Percentiles rank a stretch among this genome's conserved stretches.
Evolutionary conservation across 2,888 invertebrate genomes (phyloP).

Genomic region (Eudemis profundana): DNA sequence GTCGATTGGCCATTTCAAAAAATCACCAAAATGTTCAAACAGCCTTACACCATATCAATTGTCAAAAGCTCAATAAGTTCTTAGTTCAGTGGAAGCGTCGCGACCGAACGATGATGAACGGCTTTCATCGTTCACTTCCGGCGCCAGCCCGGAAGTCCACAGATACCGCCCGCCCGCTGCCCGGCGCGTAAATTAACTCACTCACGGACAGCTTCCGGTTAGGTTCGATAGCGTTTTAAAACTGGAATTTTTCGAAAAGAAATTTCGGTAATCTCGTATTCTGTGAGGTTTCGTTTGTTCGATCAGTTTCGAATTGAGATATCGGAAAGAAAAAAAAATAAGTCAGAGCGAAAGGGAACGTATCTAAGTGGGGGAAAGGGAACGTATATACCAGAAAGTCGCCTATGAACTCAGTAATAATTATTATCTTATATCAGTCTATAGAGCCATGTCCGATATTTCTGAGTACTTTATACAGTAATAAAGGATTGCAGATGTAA

Average conservation of each 20-base stretch:
- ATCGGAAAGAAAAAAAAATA: too few species aligned
- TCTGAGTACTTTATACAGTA: too few species aligned
- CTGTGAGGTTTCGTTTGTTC: background rate
- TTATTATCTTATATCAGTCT: too few species aligned
- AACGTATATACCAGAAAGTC: too few species aligned
- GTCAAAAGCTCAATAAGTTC: constrained; percentile 42
- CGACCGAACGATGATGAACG: constrained; percentile 77
- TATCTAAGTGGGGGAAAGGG: too few species aligned
- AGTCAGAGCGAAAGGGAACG: too few species aligned
- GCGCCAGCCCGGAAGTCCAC: constrained; percentile 67
- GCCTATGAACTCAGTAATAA: too few species aligned
- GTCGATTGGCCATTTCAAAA: too few species aligned
- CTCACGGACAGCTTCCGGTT: constrained; percentile 38
- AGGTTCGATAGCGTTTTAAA: constrained; percentile 37
- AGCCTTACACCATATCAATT: constrained; percentile 21
- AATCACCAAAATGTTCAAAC: background rate
- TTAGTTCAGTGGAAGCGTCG: constrained; percentile 59
- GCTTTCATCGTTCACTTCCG: constrained; percentile 71
- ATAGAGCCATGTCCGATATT: too few species aligned
- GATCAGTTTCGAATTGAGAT: too few species aligned
- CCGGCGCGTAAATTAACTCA: constrained; percentile 69
- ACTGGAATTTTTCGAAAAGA: constrained; percentile 7
- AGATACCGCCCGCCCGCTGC: constrained; percentile 73
- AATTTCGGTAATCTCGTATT: background rate
- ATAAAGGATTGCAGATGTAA: too few species aligned